Percentiles rank a stretch among this genome's conserved stretches.
phyloP scores from a whole-genome alignment of 2,888 invertebrate species.

The Drosophila neotestacea region DNA sequence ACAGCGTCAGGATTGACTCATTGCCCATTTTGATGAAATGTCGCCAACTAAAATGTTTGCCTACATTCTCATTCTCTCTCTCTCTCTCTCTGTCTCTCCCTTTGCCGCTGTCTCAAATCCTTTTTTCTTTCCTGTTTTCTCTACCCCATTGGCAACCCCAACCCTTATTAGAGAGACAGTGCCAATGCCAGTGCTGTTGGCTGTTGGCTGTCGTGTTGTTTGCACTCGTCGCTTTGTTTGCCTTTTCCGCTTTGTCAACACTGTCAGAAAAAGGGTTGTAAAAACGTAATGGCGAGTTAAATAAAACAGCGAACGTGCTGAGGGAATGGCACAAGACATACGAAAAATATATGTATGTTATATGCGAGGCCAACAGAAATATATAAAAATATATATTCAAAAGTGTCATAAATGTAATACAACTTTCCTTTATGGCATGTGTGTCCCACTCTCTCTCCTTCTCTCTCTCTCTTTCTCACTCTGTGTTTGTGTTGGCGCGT shows the following conservation, averaged over 20 bases:
- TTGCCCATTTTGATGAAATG: slow-evolving; percentile 77
- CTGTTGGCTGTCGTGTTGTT: slow-evolving; percentile 63
- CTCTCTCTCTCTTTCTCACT: slow-evolving; percentile 13
- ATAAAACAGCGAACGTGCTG: slow-evolving; percentile 78
- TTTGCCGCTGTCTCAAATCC: too few relatives aligned
- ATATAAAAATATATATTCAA: slow-evolving; percentile 67
- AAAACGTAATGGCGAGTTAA: slow-evolving; percentile 80
- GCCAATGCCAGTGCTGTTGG: slow-evolving; percentile 20
- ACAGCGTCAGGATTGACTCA: slow-evolving; percentile 62
- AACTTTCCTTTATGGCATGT: slow-evolving; percentile 71
- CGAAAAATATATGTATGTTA: slow-evolving; percentile 47
- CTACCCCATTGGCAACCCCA: not conserved
- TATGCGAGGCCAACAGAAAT: slow-evolving; percentile 60
- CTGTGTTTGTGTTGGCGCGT: slow-evolving; percentile 55
- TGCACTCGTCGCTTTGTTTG: slow-evolving; percentile 73
- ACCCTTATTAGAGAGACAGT: slow-evolving; percentile 3
- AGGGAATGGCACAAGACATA: slow-evolving; percentile 23
- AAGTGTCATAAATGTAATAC: slow-evolving; percentile 79
- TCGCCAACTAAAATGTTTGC: slow-evolving; percentile 69
- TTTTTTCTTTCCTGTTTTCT: too few relatives aligned
- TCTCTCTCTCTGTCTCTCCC: not conserved
- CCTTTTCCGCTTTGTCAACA: slow-evolving; percentile 78
- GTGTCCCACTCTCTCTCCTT: slow-evolving; percentile 10
- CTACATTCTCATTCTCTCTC: slow-evolving; percentile 21
- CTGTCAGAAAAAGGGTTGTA: slow-evolving; percentile 73